Conservation (phyloP, 53 echinoderm and acorn worm species). For the Crossaster papposus region DNA sequence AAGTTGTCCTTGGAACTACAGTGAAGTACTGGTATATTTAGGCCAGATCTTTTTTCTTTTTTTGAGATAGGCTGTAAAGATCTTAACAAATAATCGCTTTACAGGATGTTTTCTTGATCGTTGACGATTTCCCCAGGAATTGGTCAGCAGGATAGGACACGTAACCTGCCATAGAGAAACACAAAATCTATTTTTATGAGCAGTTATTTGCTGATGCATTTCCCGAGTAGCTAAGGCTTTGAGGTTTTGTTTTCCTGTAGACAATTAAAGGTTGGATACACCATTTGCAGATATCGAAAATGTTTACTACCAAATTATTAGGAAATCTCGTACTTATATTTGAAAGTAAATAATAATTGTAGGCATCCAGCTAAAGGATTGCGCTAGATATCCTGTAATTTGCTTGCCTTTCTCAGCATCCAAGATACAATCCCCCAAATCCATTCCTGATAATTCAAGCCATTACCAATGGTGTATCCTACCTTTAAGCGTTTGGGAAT, state of each 20-base stretch:
- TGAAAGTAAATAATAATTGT: too few species aligned
- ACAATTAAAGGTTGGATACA: too few species aligned
- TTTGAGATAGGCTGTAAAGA: neutral
- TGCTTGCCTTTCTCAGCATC: too few species aligned
- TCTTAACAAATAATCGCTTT: neutral
- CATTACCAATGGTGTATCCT: too few species aligned
- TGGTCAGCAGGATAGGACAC: neutral
- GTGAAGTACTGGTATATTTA: too few species aligned
- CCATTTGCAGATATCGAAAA: too few species aligned
- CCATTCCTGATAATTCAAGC: too few species aligned
- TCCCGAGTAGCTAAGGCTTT: slow-evolving; percentile 4
- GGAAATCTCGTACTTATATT: too few species aligned
- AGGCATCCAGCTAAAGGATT: too few species aligned
- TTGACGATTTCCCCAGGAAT: neutral
- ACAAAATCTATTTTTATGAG: slow-evolving; percentile 19
- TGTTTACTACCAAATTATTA: too few species aligned
- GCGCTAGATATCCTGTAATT: too few species aligned
- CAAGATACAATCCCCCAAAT: too few species aligned
- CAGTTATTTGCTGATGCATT: slow-evolving; percentile 7
- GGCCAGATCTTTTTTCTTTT: neutral
- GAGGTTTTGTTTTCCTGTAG: slow-evolving; percentile 54
- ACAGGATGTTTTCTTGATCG: neutral
- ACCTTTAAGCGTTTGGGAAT: slow-evolving; percentile 28
- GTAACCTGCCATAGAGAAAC: neutral
- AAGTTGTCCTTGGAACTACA: neutral